Percentiles rank a stretch among this genome's conserved stretches.
These are phyloP conservation scores for Cynaeus angustus DNA, from an alignment of 2,888 invertebrate genomes.

Conservation along the genomic window DNA sequence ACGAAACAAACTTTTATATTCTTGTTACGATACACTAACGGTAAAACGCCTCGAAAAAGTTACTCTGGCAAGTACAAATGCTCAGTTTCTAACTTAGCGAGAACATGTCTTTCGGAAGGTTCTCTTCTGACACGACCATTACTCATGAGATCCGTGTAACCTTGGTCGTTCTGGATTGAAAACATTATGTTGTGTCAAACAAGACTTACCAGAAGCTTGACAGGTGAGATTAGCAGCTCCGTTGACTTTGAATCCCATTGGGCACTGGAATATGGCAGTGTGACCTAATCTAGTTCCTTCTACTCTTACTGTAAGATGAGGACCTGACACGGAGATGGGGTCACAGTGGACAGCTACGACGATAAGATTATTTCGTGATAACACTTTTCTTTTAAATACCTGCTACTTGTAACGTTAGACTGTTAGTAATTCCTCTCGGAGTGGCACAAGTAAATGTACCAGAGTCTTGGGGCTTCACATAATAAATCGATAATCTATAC, in stretches of 20 bases:
- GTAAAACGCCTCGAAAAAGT: background rate
- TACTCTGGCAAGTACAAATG: constrained; percentile 13
- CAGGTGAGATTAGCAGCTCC: constrained; percentile 88
- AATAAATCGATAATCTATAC: constrained; percentile 86
- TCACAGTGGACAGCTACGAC: constrained; percentile 78
- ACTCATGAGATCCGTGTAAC: constrained; percentile 36
- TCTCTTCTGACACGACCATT: constrained; percentile 26
- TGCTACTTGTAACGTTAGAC: constrained; percentile 82
- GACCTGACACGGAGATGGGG: constrained; percentile 75
- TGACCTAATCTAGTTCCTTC: constrained; percentile 88
- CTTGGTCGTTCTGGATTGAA: constrained; percentile 31
- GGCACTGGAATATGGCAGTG: constrained; percentile 84
- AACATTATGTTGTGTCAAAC: constrained; percentile 43
- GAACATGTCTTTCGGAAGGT: constrained; percentile 3
- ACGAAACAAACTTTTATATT: background rate
- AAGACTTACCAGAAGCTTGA: constrained; percentile 80
- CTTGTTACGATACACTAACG: background rate
- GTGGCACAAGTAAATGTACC: constrained; percentile 90
- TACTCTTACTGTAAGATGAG: constrained; percentile 80
- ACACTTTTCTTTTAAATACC: constrained; percentile 73
- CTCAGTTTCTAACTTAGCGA: background rate
- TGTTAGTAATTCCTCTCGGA: constrained; percentile 86
- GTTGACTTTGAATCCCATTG: constrained; percentile 84
- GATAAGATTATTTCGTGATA: background rate
- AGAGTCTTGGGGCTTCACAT: constrained; percentile 87